phyloP scores from a whole-genome alignment of 2,888 invertebrate genomes.

The Apodemia duryi region DNA sequence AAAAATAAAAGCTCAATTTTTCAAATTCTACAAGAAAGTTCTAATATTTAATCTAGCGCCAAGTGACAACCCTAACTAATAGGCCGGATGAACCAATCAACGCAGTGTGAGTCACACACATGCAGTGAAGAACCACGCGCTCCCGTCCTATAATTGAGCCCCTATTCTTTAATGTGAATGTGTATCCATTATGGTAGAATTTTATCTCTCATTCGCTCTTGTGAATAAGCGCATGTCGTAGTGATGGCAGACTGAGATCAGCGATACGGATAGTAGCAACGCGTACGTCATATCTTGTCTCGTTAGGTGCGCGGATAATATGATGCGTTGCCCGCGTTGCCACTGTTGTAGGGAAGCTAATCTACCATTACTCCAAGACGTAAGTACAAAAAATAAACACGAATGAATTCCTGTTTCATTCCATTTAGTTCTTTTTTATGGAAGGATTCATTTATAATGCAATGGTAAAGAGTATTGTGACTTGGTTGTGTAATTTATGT shows the following conservation, averaged over 20 bases:
- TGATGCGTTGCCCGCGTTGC: conserved; percentile 38
- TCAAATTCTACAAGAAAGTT: too few species aligned
- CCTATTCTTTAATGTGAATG: conserved; percentile 43
- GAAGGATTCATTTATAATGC: conserved; percentile 4
- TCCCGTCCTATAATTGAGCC: conserved; percentile 46
- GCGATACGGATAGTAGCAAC: conserved; percentile 34
- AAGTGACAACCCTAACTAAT: not conserved
- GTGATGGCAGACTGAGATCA: conserved; percentile 38
- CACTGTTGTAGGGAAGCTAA: conserved; percentile 32
- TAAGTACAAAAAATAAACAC: conserved; percentile 10
- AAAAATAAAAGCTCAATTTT: too few species aligned
- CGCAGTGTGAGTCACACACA: conserved; percentile 60
- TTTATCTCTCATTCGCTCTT: conserved; percentile 45
- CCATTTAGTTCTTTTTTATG: not conserved
- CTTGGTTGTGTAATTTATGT: not conserved
- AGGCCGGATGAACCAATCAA: conserved; percentile 72
- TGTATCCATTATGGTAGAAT: conserved; percentile 35
- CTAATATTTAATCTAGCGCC: not conserved
- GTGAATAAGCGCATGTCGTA: conserved; percentile 29
- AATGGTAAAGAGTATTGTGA: not conserved
- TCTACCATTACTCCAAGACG: conserved; percentile 29
- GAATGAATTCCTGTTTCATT: conserved; percentile 13
- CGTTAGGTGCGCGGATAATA: conserved; percentile 38
- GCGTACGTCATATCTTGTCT: conserved; percentile 40
- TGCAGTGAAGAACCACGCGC: conserved; percentile 44